A percentile compares a stretch with the other conserved stretches of the same genome.
phyloP scores from a whole-genome alignment of 1,140 invertebrate genomes.

The Drosophila bocqueti region DNA sequence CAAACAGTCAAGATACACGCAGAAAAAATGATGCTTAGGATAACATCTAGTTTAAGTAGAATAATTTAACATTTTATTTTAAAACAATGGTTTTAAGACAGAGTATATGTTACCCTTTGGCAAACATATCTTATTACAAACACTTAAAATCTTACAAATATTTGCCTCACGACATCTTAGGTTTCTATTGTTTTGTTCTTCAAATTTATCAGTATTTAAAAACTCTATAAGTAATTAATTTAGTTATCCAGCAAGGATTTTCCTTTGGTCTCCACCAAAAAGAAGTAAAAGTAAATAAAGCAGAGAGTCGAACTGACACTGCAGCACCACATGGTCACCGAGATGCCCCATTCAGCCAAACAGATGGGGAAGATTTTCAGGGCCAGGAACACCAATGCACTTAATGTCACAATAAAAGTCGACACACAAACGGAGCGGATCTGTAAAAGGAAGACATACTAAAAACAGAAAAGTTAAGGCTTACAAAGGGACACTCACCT shows the following conservation, averaged over 20 bases:
- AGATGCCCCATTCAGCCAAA: slow-evolving; percentile 52
- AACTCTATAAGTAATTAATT: neutral
- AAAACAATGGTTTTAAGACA: neutral
- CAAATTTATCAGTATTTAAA: no score
- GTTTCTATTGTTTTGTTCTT: neutral
- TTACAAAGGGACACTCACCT: slow-evolving; percentile 27
- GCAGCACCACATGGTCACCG: slow-evolving; percentile 53
- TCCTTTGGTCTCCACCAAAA: slow-evolving; percentile 63
- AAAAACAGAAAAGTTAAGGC: accelerated
- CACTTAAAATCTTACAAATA: neutral
- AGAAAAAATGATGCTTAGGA: neutral
- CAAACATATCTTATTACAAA: neutral
- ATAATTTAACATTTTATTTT: neutral
- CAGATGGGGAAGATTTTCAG: slow-evolving; percentile 73
- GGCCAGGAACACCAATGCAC: slow-evolving; percentile 50
- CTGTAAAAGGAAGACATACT: slow-evolving; percentile 13
- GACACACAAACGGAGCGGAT: slow-evolving; percentile 64
- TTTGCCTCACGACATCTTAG: no score
- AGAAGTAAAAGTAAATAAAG: slow-evolving; percentile 46
- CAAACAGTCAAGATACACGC: slow-evolving; percentile 6
- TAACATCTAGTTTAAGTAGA: no score
- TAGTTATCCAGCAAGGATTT: slow-evolving; percentile 65
- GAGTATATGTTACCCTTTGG: no score
- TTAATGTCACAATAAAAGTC: slow-evolving; percentile 47
- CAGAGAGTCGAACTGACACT: slow-evolving; percentile 30